A percentile compares a stretch with the other conserved stretches of the same genome.
Evolutionary conservation across 2,888 invertebrate species (phyloP).

Genomic region (Euzophera pinguis): DNA sequence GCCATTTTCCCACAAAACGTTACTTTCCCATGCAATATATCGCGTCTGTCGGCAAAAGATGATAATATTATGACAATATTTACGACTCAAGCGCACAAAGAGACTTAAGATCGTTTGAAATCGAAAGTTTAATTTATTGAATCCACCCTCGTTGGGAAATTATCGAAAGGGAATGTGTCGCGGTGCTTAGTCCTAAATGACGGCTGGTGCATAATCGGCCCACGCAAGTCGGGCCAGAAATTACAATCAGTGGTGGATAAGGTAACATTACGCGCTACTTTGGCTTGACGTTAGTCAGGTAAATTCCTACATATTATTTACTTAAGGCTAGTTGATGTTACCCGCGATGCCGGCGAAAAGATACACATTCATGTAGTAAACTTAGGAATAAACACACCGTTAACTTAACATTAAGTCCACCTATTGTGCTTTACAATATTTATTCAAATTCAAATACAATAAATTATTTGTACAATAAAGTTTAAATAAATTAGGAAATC

Average conservation of each 20-base stretch:
- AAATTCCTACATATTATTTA: no score
- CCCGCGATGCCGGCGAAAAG: no score
- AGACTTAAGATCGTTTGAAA: conserved; percentile 8
- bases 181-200: not conserved
- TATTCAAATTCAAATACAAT: no score
- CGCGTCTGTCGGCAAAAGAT: conserved; percentile 11
- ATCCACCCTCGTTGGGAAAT: conserved; percentile 12
- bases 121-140: conserved; percentile 14
- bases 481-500: no score
- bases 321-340: no score
- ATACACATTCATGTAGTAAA: no score
- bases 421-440: no score
- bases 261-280: not conserved
- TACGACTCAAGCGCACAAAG: conserved; percentile 6
- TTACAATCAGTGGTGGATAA: not conserved
- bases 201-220: conserved; percentile 5
- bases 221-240: conserved; percentile 5
- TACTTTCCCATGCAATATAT: conserved; percentile 13
- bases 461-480: no score
- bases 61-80: conserved; percentile 12
- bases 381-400: no score
- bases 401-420: no score
- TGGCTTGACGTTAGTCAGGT: no score
- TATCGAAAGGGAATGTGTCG: conserved; percentile 12
- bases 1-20: conserved; percentile 13